Evolutionary conservation across 2,113 vertebrate species (phyloP).

Genomic region (Ondatra zibethicus): DNA sequence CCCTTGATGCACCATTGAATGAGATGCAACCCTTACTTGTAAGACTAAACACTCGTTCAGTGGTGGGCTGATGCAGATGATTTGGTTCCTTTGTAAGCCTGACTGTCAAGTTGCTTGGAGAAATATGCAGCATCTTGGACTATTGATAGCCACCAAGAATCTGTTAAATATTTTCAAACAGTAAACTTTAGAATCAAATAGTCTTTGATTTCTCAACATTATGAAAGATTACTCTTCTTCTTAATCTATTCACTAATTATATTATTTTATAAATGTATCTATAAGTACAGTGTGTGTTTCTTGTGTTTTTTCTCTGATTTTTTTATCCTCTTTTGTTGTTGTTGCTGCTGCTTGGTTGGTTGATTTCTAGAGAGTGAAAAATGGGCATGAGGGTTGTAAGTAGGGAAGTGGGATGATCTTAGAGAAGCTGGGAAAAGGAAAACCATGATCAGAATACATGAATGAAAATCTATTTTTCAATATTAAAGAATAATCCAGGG

Average conservation of each 20-base stretch:
- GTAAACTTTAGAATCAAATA: background rate
- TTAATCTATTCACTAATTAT: background rate
- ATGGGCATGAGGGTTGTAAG: background rate
- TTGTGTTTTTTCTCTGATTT: background rate
- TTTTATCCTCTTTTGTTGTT: background rate
- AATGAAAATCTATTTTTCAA: background rate
- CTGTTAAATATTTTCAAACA: background rate
- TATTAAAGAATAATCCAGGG: background rate
- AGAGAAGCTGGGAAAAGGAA: background rate
- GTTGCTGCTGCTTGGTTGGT: background rate
- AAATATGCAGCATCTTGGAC: background rate
- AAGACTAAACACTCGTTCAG: background rate
- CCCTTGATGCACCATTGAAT: background rate
- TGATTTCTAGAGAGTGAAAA: background rate
- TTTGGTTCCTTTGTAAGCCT: conserved; percentile 4
- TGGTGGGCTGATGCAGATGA: background rate
- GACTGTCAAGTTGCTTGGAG: background rate
- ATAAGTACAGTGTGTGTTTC: background rate
- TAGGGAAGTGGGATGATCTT: too few relatives aligned
- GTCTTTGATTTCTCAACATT: background rate
- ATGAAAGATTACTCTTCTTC: background rate
- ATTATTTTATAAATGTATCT: background rate
- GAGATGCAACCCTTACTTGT: conserved; percentile 8
- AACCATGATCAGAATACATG: background rate
- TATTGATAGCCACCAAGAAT: background rate